Conservation (phyloP, 2,113 vertebrate genomes). For the Donacobius atricapilla region DNA sequence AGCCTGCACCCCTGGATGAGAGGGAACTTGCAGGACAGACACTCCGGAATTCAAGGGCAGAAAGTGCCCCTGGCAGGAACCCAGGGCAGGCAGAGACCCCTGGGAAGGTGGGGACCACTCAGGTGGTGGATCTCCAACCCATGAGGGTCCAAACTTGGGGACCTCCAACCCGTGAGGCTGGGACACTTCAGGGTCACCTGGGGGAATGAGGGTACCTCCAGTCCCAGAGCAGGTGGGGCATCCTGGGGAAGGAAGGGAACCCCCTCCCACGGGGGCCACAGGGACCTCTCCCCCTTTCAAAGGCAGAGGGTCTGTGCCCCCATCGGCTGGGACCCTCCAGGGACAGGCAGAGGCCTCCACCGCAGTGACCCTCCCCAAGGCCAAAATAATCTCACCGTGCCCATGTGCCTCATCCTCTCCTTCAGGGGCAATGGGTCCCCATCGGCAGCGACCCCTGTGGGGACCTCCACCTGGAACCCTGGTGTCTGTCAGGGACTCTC, state of each 20-base stretch:
- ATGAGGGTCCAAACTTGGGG: neutral
- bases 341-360: neutral
- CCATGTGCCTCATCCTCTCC: neutral
- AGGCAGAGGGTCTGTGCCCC: neutral
- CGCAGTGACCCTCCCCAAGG: neutral
- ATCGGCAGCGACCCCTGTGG: neutral
- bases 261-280: neutral
- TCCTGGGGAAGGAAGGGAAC: neutral
- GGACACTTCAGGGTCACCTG: neutral
- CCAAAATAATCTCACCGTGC: neutral
- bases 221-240: neutral
- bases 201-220: neutral
- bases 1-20: accelerated
- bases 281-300: neutral
- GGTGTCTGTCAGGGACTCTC: neutral
- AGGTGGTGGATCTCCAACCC: neutral
- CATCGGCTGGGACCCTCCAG: neutral
- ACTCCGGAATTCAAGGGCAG: neutral
- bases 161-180: neutral
- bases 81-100: neutral
- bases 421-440: neutral
- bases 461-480: accelerated
- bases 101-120: neutral
- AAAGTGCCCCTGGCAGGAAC: neutral
- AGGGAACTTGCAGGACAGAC: neutral